Percentiles rank a stretch among this genome's conserved stretches.
These are phyloP conservation scores for Drosophila kanekoi DNA, from an alignment of 2,888 invertebrate genomes.

Conservation along the genomic window DNA sequence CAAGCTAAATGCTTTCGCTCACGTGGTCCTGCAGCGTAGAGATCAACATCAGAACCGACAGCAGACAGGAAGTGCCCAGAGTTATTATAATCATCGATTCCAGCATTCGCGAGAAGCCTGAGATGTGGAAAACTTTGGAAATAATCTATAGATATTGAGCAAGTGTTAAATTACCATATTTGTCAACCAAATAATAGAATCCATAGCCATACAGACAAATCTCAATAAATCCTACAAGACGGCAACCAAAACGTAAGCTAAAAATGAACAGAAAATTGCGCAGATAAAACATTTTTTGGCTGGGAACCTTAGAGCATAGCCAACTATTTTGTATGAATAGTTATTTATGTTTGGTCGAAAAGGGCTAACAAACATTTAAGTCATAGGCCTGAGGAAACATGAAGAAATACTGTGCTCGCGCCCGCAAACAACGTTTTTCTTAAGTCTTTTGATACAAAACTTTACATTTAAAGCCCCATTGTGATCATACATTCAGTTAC, in stretches of 20 bases:
- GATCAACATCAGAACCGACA: slow-evolving; percentile 32
- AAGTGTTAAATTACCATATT: slow-evolving; percentile 20
- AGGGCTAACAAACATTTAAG: too few relatives aligned
- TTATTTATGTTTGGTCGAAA: too few relatives aligned
- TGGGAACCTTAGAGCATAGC: not conserved
- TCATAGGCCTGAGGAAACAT: too few relatives aligned
- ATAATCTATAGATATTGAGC: not conserved
- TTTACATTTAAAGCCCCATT: not conserved
- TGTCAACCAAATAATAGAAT: not conserved
- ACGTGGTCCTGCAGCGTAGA: slow-evolving; percentile 52
- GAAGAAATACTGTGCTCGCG: too few relatives aligned
- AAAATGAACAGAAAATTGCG: slow-evolving; percentile 35
- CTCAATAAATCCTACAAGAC: slow-evolving; percentile 32
- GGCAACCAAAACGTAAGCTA: slow-evolving; percentile 43
- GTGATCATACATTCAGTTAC: not conserved
- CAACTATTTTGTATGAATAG: slow-evolving; percentile 3
- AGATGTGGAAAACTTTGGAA: not conserved
- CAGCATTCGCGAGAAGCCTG: slow-evolving; percentile 37
- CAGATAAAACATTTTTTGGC: slow-evolving; percentile 38
- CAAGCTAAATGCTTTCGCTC: not conserved
- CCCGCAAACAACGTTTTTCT: too few relatives aligned
- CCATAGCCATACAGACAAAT: slow-evolving; percentile 18
- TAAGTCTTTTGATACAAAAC: too few relatives aligned
- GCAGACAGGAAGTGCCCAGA: slow-evolving; percentile 30
- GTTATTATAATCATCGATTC: slow-evolving; percentile 36